Conservation (phyloP, 1,140 invertebrate genomes). For the Potamilus streckersoni region DNA sequence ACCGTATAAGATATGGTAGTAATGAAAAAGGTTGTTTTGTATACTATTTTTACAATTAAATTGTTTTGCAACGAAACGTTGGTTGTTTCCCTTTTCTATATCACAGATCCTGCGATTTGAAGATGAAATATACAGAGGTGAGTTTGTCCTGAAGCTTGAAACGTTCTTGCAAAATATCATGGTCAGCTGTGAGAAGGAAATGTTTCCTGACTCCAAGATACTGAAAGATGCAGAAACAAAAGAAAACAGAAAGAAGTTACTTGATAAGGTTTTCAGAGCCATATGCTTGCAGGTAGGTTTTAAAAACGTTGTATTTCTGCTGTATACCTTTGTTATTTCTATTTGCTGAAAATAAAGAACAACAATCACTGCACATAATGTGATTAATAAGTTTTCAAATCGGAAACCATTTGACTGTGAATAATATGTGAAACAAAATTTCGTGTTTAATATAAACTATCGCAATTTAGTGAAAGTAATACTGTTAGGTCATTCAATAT, state of each 20-base stretch:
- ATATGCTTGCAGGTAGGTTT: constrained; percentile 84
- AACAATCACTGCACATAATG: neutral
- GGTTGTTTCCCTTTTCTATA: too few species aligned
- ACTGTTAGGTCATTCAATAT: too few species aligned
- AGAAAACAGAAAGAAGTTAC: constrained; percentile 90
- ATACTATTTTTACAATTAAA: too few species aligned
- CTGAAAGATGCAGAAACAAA: constrained; percentile 94
- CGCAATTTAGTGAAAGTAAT: too few species aligned
- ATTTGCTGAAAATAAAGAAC: neutral
- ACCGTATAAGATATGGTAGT: too few species aligned
- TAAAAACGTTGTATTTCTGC: too few species aligned
- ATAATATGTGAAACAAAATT: too few species aligned
- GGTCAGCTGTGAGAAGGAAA: constrained; percentile 80
- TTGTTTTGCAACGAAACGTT: too few species aligned
- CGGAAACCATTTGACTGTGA: neutral
- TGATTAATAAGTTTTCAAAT: neutral
- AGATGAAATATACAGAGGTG: constrained; percentile 80
- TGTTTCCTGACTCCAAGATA: constrained; percentile 82
- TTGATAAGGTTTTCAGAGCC: constrained; percentile 99
- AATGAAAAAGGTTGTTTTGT: too few species aligned
- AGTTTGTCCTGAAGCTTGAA: constrained; percentile 91
- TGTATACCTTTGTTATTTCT: constrained; percentile 4
- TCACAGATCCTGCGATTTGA: constrained; percentile 85
- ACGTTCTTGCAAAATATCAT: constrained; percentile 86
- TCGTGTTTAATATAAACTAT: too few species aligned